These are phyloP conservation scores for Drosophila sturtevanti DNA, from an alignment of 1,140 invertebrate genomes.

Conservation along the genomic window DNA sequence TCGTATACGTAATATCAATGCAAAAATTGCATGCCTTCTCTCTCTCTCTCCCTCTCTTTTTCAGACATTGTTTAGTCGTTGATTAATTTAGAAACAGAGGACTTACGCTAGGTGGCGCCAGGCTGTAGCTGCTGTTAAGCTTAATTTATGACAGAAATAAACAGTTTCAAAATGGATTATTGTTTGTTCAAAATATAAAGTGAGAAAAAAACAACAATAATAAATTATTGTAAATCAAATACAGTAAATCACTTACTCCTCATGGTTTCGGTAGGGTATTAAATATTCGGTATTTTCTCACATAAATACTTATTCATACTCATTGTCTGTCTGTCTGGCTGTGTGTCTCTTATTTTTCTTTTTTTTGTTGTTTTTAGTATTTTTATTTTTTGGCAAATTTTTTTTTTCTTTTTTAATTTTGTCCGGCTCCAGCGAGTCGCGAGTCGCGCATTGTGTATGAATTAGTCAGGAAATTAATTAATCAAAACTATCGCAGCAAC, in stretches of 20 bases:
- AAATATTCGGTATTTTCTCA: conserved; percentile 42
- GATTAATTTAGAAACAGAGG: too few species aligned
- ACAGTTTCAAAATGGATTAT: too few species aligned
- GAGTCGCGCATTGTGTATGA: conserved; percentile 77
- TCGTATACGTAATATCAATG: neutral
- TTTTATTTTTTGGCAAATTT: conserved; percentile 61
- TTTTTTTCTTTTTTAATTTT: conserved; percentile 24
- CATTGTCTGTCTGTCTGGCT: neutral
- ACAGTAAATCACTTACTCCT: too few species aligned
- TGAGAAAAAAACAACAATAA: too few species aligned
- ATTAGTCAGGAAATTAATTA: conserved; percentile 82
- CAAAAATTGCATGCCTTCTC: neutral
- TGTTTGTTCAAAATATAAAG: too few species aligned
- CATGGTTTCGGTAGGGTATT: conserved; percentile 15
- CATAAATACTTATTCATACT: neutral
- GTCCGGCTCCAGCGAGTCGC: conserved; percentile 70
- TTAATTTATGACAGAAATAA: too few species aligned
- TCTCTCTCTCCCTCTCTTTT: too few species aligned
- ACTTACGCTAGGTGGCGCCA: too few species aligned
- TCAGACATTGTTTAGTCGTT: too few species aligned
- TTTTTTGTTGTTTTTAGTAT: neutral
- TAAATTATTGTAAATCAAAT: too few species aligned
- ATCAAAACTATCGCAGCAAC: conserved; percentile 73
- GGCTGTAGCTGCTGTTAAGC: too few species aligned
- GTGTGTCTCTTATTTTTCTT: conserved; percentile 3